Conservation (phyloP, 2,888 invertebrate genomes). For the Drosophila stalkeri region DNA sequence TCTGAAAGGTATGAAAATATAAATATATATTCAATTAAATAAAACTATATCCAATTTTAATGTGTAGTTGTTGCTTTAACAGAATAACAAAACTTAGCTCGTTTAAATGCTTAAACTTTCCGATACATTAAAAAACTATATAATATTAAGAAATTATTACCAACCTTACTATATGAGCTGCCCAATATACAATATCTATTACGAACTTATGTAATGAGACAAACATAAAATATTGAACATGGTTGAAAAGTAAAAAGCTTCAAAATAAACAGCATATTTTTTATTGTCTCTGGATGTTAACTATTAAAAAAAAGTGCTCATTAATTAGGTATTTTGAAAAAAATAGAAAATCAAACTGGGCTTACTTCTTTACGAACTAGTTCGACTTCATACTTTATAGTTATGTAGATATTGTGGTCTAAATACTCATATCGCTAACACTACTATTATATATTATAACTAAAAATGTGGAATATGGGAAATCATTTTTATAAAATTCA, state of each 20-base stretch:
- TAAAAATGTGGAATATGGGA: no score
- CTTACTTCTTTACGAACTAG: no score
- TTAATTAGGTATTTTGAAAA: no score
- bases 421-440: no score
- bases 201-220: constrained; percentile 26
- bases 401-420: no score
- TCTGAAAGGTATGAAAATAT: constrained; percentile 18
- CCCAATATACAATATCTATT: constrained; percentile 4
- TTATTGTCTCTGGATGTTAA: neutral
- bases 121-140: constrained; percentile 7
- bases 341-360: no score
- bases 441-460: no score
- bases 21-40: constrained; percentile 7
- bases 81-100: constrained; percentile 20
- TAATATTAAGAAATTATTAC: constrained; percentile 6
- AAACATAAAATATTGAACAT: constrained; percentile 5
- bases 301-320: no score
- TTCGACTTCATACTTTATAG: no score
- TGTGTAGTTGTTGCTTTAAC: constrained; percentile 28
- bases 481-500: no score
- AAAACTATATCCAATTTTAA: constrained; percentile 14
- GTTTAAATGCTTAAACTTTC: constrained; percentile 25
- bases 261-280: constrained; percentile 1
- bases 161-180: constrained; percentile 19
- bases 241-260: constrained; percentile 33